Evolutionary conservation across 1,140 invertebrate genomes (phyloP), one percentile per base, ranked within the genome.

Genomic region (Zaprionus ornatus): DNA sequence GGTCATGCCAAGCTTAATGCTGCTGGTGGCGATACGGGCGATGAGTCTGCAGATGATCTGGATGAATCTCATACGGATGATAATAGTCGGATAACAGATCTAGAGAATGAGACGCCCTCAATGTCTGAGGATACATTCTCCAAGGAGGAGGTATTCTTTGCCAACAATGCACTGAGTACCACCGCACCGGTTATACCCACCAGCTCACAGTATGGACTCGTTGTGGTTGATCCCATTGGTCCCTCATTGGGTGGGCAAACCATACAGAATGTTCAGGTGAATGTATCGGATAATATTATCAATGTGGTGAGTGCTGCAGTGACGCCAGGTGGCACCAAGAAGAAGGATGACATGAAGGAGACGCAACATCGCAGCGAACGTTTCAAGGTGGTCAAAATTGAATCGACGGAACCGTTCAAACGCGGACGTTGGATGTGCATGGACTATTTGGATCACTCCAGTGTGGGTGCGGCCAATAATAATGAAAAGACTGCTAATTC

Each of bases 311-410:
- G 94, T 82, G 94, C 94, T 82, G 93, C 93, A 4, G 87, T 91
- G 10, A 87, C 82, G 37, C 76, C 91, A 37, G 94, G 94, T 74
- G 93, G 94, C 60, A 94, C 94, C 60, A 96, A 96, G 92, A 94
- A 94, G 63, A 94, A 87, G 64, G 93, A 93, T 3, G 95, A 95
- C 83, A 94, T 95, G 91, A 94, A 96, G 90, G 95, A 96, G 79
- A 94, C 96, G 66, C 95, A 96, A 83, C 95, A 96, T 82, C 95
- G 96, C 82, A 97, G 97, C 93, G 96, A 97, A 92, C 94, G 98
- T 73, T 99, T 99, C 93, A 98, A 98, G 94, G 98, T 99, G 79
- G 98, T 99, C 23, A 99, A 99, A 94, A 98, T 99, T 72, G 97
- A 98, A 93, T 98, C 97, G 91, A 97, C 97, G 23, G 98, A 99